Evolutionary conservation across 2,797 vertebrate genomes (phyloP), one percentile per base, ranked within the genome.

Genomic region (Ctenopoma kingsleyae): DNA sequence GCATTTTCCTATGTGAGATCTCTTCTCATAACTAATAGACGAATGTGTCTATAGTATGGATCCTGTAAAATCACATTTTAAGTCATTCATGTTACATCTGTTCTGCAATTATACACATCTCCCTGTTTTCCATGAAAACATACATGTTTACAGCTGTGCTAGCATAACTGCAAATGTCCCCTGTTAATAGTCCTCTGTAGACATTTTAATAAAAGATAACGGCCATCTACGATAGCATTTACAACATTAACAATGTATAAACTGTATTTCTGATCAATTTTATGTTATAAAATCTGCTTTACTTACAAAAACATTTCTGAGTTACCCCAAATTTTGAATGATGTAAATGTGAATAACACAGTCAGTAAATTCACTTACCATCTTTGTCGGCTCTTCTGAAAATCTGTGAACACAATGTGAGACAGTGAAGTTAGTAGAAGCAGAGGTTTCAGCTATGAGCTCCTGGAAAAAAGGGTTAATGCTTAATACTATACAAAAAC

Each of bases 371-470:
- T 12, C 5, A 88, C 92, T 93, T 70, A 93, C 92, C 92, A 23
- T 92, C 92, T 85, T 92, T 93, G 81, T 93, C 92, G 23, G 92
- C 92, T 89, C 92, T 92, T 87, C 92, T 89, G 87, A 93, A 93
- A 62, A 93, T 93, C 92, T 93, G 90, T 56, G 55, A 82, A 89
- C 13, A 85, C 10, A 87, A 71, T 83, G 35, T 1, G 36, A 64
- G 32, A 78, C 11, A 48, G 11, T 22, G n/a, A 5, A 4, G 9
- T 79, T 54, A 75, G 35, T 25, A 46, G 36, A 8, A 19, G 0
- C n/a, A 9, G 41, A 44, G 11, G 7, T 8, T 38, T 65, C 0
- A 1, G 51, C 38, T 48, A 23, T 23, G 46, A 67, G n/a, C 12
- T 25, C 17, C 8, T n/a, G 9, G 3, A 52, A 0, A 32, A 30